A percentile compares a stretch with the other conserved stretches of the same genome.
phyloP scores from a whole-genome alignment of 2,113 vertebrate genomes.

The Hyperopisus bebe region DNA sequence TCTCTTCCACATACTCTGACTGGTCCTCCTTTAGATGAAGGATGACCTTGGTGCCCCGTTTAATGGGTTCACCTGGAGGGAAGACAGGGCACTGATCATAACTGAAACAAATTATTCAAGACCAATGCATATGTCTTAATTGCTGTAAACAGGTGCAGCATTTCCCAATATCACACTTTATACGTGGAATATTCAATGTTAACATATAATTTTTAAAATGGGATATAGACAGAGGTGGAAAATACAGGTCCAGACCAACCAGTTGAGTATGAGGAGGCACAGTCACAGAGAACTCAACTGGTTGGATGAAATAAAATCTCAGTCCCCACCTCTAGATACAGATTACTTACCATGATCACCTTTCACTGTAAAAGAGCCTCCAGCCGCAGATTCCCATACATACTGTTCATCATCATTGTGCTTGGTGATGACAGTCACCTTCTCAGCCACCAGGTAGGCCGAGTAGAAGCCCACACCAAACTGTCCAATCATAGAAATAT shows the following conservation, averaged over 20 bases:
- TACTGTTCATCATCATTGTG: conserved; percentile 75
- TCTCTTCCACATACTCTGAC: conserved; percentile 65
- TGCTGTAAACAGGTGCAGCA: background rate
- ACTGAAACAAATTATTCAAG: background rate
- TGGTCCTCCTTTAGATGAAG: conserved; percentile 71
- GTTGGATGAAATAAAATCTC: background rate
- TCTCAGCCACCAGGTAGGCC: conserved; percentile 68
- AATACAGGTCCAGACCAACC: background rate
- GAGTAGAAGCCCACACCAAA: conserved; percentile 75
- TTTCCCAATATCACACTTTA: background rate
- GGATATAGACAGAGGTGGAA: background rate
- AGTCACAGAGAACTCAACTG: background rate
- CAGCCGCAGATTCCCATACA: conserved; percentile 67
- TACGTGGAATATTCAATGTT: background rate
- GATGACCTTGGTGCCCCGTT: conserved; percentile 64
- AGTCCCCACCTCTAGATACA: background rate
- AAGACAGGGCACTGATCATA: background rate
- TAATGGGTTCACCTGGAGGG: conserved; percentile 51
- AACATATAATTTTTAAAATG: background rate
- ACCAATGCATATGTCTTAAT: background rate
- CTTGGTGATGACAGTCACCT: conserved; percentile 68
- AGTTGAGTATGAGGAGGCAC: background rate
- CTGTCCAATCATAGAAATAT: conserved; percentile 75
- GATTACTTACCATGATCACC: background rate
- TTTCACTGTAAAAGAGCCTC: conserved; percentile 68